phyloP scores from a whole-genome alignment of 2,113 vertebrate genomes.

The Nesogale talazaci region DNA sequence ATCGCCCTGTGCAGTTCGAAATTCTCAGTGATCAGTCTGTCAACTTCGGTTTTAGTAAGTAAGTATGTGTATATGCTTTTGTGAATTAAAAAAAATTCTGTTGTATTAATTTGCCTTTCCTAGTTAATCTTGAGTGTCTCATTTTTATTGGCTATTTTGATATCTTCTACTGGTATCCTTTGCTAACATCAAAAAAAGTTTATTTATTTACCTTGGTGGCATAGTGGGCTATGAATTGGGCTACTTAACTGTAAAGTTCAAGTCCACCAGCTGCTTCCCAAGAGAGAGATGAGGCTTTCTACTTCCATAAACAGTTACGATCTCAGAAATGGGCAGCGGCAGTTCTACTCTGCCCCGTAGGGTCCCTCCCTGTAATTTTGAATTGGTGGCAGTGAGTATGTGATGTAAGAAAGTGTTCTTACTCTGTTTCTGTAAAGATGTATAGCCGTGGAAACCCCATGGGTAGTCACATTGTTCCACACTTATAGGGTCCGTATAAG shows the following conservation, averaged over 20 bases:
- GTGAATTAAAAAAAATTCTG: neutral
- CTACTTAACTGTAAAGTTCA: no score
- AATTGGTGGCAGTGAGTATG: no score
- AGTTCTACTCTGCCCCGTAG: no score
- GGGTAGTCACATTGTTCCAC: neutral
- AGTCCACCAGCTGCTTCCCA: neutral
- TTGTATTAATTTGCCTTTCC: slow-evolving; percentile 2
- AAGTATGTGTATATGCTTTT: slow-evolving; percentile 80
- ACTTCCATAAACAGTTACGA: neutral
- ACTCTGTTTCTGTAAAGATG: no score
- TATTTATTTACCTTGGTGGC: no score
- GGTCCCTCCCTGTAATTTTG: no score
- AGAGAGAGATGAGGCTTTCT: neutral
- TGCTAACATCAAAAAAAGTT: slow-evolving; percentile 19
- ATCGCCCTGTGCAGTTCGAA: slow-evolving; percentile 94
- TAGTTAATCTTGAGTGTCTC: neutral
- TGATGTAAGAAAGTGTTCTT: no score
- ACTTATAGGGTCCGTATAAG: neutral
- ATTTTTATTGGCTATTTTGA: neutral
- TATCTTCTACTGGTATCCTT: slow-evolving; percentile 6
- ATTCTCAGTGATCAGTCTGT: slow-evolving; percentile 96
- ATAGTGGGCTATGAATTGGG: no score
- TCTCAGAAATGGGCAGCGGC: no score
- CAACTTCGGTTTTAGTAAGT: slow-evolving; percentile 97
- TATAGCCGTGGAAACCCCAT: neutral